These are phyloP conservation scores for Champsocephalus esox DNA, from an alignment of 2,797 vertebrate species.

Conservation along the genomic window DNA sequence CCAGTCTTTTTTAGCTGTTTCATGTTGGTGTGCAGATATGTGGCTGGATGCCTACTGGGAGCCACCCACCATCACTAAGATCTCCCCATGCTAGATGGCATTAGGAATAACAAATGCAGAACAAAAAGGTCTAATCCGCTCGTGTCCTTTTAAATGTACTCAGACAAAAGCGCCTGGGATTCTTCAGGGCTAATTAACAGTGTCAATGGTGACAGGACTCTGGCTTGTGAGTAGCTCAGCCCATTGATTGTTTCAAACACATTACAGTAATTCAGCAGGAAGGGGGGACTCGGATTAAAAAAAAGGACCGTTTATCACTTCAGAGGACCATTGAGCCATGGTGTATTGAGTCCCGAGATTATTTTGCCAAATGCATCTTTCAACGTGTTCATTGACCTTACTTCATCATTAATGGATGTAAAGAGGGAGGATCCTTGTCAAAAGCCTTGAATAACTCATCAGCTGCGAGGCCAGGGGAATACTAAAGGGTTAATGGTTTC, in stretches of 20 bases:
- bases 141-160: conserved; percentile 65
- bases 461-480: conserved; percentile 56
- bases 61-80: conserved; percentile 68
- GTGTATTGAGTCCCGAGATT: conserved; percentile 62
- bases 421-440: conserved; percentile 66
- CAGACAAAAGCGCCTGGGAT: conserved; percentile 71
- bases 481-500: conserved; percentile 77
- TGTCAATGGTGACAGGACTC: conserved; percentile 73
- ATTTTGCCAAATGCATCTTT: conserved; percentile 72
- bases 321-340: conserved; percentile 56
- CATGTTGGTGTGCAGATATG: conserved; percentile 64
- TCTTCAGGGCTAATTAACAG: conserved; percentile 76
- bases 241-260: conserved; percentile 69
- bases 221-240: conserved; percentile 64
- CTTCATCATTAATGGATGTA: conserved; percentile 72
- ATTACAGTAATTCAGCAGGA: conserved; percentile 57
- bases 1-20: conserved; percentile 54
- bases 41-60: conserved; percentile 52
- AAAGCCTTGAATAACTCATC: conserved; percentile 72
- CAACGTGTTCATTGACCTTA: conserved; percentile 68
- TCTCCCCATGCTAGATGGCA: conserved; percentile 62
- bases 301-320: conserved; percentile 70
- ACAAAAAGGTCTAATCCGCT: conserved; percentile 77
- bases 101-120: conserved; percentile 75
- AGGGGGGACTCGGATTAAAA: conserved; percentile 35